Evolutionary conservation across 2,888 invertebrate species (phyloP), one percentile per base, ranked within the genome.

Genomic region (Aleiodes leptofemur): DNA sequence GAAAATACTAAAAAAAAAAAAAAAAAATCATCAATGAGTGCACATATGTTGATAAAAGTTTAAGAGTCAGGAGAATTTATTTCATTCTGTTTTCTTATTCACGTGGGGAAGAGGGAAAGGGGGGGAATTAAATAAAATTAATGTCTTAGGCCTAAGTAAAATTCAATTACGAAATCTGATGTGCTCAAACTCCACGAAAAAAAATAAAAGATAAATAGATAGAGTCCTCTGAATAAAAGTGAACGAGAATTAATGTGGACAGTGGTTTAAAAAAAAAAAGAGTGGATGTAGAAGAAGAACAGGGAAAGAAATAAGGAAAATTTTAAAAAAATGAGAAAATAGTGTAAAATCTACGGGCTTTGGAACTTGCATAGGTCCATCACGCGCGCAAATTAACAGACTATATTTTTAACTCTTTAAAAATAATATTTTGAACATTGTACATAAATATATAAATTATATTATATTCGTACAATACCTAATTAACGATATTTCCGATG

Each of bases 391-490:
- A 88, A 82, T 85, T 87, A 85, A 86, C 85, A 87, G 82, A 88
- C 84, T 89, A 89, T 89, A 89, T 89, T 89, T 89, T 89, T 89
- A 88, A 87, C 86, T 88, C 85, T 88, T 86, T 86, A 86, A 87
- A 87, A 83, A 79, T 87, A 85, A 89, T 87, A 88, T 88, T 88
- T 88, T 88, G 83, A 88, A 84, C 84, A 86, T 83, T 88, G 85
- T 83, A 85, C 86, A 87, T 87, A 81, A 76, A 84, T 70, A 82
- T 80, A 82, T 80, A 76, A 76, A 79, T 79, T 71, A 81, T 79
- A 79, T 84, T 85, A 86, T 86, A 87, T 86, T 86, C 86, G 79
- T 84, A 87, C 83, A 83, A 85, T 85, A 86, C 83, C 83, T 85
- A 83, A 86, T 82, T 82, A 85, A 85, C 82, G 83, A 84, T 84